Conservation (phyloP, 2,888 invertebrate genomes). For the Lasiommata megera region DNA sequence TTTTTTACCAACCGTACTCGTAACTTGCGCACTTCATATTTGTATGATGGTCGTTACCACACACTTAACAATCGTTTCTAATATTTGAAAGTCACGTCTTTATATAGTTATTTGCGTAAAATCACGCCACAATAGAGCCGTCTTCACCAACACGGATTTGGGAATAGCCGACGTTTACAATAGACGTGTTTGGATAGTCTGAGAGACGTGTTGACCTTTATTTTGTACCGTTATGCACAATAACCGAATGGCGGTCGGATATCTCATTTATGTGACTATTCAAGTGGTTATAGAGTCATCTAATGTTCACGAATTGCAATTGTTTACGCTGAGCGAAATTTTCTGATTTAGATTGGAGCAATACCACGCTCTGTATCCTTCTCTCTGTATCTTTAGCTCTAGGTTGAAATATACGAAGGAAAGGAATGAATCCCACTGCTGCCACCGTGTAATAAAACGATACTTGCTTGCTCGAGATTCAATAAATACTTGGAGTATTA, state of each 20-base stretch:
- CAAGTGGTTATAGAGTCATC: not conserved
- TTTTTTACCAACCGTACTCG: constrained; percentile 5
- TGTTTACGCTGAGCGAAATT: not conserved
- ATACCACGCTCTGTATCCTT: no score
- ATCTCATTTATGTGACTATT: constrained; percentile 4
- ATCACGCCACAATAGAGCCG: constrained; percentile 24
- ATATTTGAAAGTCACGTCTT: constrained; percentile 22
- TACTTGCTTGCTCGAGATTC: no score
- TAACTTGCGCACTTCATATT: constrained; percentile 5
- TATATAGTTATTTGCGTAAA: constrained; percentile 28
- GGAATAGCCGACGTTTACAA: constrained; percentile 29
- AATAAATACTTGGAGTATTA: no score
- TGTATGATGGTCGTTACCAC: constrained; percentile 8
- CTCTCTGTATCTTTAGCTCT: no score
- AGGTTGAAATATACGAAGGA: no score
- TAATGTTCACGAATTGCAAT: not conserved
- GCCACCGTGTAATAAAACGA: no score
- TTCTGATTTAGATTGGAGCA: not conserved
- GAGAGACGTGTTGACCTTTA: constrained; percentile 30
- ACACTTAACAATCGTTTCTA: constrained; percentile 24
- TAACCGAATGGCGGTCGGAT: constrained; percentile 2
- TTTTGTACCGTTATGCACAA: constrained; percentile 21
- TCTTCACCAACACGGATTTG: constrained; percentile 35
- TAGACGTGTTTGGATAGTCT: constrained; percentile 26
- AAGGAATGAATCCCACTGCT: no score